These are phyloP conservation scores for Odontesthes bonariensis DNA, from an alignment of 2,113 vertebrate genomes.

Conservation along the genomic window DNA sequence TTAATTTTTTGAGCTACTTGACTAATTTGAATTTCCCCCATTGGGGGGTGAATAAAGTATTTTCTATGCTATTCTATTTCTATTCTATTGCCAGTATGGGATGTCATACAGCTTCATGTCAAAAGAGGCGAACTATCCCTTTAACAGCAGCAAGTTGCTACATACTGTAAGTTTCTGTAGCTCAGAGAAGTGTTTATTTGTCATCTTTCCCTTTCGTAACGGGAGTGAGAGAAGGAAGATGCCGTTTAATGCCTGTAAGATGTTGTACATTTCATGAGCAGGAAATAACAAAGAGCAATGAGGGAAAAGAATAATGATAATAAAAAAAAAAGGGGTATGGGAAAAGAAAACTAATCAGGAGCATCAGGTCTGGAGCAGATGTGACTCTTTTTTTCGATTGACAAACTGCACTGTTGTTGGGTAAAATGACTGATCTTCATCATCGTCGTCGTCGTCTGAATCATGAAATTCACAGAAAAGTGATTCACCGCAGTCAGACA, in stretches of 20 bases:
- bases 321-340: rapidly evolving
- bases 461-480: neutral
- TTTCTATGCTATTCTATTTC: too few relatives aligned
- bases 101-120: too few relatives aligned
- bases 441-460: too few relatives aligned
- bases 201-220: neutral
- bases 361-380: slow-evolving; percentile 29
- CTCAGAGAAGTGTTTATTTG: too few relatives aligned
- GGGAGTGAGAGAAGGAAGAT: neutral
- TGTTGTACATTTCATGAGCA: neutral
- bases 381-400: neutral
- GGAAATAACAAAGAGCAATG: neutral
- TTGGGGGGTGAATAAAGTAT: too few relatives aligned
- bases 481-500: slow-evolving; percentile 42
- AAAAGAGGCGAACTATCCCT: too few relatives aligned
- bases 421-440: slow-evolving; percentile 33
- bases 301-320: neutral
- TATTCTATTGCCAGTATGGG: too few relatives aligned
- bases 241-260: neutral
- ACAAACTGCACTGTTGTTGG: slow-evolving; percentile 5
- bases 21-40: too few relatives aligned
- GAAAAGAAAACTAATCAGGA: neutral
- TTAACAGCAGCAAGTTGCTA: too few relatives aligned
- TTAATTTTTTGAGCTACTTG: too few relatives aligned
- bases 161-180: too few relatives aligned